These are phyloP conservation scores for Drosophila sordidula DNA, from an alignment of 2,888 invertebrate genomes.

Conservation along the genomic window DNA sequence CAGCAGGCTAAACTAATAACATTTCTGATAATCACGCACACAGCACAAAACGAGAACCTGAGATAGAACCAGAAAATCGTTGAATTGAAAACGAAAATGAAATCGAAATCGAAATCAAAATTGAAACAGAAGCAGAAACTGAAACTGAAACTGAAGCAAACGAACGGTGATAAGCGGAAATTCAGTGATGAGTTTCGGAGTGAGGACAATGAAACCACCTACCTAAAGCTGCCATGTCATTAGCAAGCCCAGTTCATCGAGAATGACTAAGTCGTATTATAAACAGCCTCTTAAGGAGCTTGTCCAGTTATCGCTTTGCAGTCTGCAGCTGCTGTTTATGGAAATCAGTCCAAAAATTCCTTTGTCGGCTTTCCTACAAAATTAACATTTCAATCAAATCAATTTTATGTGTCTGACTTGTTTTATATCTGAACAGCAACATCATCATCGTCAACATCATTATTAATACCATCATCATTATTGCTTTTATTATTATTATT, in stretches of 20 bases:
- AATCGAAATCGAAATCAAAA: constrained; percentile 47
- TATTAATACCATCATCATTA: constrained; percentile 22
- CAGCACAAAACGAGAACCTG: constrained; percentile 4
- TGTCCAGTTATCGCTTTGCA: constrained; percentile 19
- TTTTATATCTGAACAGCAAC: constrained; percentile 58
- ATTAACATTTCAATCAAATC: constrained; percentile 82
- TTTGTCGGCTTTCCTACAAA: constrained; percentile 45
- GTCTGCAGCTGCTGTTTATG: constrained; percentile 27
- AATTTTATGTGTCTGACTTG: constrained; percentile 77
- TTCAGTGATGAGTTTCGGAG: constrained; percentile 43
- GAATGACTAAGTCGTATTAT: constrained; percentile 48
- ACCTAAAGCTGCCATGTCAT: constrained; percentile 46
- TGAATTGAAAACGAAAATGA: constrained; percentile 54
- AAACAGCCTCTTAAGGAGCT: constrained; percentile 25
- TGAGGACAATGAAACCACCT: constrained; percentile 3
- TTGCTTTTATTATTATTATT: constrained; percentile 30
- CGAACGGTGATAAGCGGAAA: constrained; percentile 54
- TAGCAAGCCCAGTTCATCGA: constrained; percentile 28
- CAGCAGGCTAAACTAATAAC: constrained; percentile 69
- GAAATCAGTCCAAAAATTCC: constrained; percentile 42
- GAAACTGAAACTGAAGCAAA: constrained; percentile 37
- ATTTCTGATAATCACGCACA: constrained; percentile 63
- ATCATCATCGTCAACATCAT: constrained; percentile 35
- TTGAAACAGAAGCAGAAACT: constrained; percentile 19
- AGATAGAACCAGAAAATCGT: constrained; percentile 37